Evolutionary conservation across 1,140 invertebrate species (phyloP).

Genomic region (Cherax quadricarinatus): DNA sequence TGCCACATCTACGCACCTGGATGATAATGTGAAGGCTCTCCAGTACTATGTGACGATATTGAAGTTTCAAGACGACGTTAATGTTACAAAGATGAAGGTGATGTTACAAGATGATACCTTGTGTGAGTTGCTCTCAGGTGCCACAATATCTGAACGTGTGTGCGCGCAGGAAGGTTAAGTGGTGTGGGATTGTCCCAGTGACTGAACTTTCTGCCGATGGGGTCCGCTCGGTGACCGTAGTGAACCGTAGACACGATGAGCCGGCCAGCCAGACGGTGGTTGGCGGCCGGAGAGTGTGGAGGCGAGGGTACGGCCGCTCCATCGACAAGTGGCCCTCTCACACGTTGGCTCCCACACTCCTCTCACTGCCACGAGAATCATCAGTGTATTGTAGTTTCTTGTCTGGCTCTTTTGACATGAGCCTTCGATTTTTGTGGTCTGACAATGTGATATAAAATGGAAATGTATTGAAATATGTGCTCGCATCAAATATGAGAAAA

Average conservation of each 20-base stretch:
- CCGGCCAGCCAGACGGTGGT: constrained; percentile 60
- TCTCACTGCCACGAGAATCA: neutral
- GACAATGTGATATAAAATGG: neutral
- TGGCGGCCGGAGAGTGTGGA: constrained; percentile 65
- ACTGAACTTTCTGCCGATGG: constrained; percentile 36
- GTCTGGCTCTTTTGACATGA: neutral
- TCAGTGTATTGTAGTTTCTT: neutral
- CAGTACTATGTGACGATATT: no score
- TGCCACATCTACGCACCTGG: no score
- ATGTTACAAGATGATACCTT: no score
- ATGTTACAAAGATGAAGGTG: no score
- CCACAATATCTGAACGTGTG: no score
- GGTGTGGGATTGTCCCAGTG: constrained; percentile 33
- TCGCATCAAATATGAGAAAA: neutral
- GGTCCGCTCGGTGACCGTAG: constrained; percentile 41
- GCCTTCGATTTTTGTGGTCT: neutral
- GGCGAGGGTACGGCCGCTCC: constrained; percentile 50
- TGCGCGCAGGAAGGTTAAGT: constrained; percentile 11
- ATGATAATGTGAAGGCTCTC: no score
- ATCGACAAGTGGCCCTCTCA: constrained; percentile 46
- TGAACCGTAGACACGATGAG: constrained; percentile 18
- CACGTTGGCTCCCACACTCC: constrained; percentile 34
- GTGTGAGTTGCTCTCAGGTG: no score
- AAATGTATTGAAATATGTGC: neutral
- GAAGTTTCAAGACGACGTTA: no score